A percentile compares a stretch with the other conserved stretches of the same genome.
Evolutionary conservation across 2,888 invertebrate species (phyloP).

Genomic region (Unio pictorum): DNA sequence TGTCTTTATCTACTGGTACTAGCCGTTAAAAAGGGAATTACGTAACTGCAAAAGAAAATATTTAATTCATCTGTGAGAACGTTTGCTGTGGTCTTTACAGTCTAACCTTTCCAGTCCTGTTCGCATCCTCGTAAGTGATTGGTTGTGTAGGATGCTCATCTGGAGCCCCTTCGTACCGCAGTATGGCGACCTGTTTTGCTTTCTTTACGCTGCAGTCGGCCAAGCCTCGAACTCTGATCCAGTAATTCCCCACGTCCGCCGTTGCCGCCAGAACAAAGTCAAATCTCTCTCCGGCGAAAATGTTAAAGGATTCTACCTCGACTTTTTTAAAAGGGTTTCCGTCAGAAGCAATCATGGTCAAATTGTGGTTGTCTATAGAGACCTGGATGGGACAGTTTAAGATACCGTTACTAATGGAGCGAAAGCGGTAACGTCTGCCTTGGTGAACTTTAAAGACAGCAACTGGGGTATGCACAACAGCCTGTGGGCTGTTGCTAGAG

Average conservation of each 20-base stretch:
- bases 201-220: conserved; percentile 17
- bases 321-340: conserved; percentile 41
- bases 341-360: conserved; percentile 53
- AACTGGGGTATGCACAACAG: conserved; percentile 43
- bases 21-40: too few relatives aligned
- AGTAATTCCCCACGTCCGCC: conserved; percentile 43
- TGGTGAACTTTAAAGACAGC: conserved; percentile 50
- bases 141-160: conserved; percentile 33
- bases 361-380: conserved; percentile 52
- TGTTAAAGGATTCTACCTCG: conserved; percentile 44
- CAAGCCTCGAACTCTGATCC: conserved; percentile 23
- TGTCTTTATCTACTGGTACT: too few relatives aligned
- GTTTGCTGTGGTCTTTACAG: background rate
- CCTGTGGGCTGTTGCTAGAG: conserved; percentile 19
- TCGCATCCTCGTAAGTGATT: conserved; percentile 29
- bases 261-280: conserved; percentile 27
- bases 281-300: conserved; percentile 83
- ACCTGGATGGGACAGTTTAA: conserved; percentile 74
- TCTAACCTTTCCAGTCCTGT: conserved; percentile 35
- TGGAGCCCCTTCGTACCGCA: conserved; percentile 83
- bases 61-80: too few relatives aligned
- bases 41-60: too few relatives aligned
- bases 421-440: conserved; percentile 58
- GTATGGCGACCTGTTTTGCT: conserved; percentile 80
- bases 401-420: conserved; percentile 57